Evolutionary conservation across 2,113 vertebrate genomes (phyloP).

Genomic region (Nettapus auritus): DNA sequence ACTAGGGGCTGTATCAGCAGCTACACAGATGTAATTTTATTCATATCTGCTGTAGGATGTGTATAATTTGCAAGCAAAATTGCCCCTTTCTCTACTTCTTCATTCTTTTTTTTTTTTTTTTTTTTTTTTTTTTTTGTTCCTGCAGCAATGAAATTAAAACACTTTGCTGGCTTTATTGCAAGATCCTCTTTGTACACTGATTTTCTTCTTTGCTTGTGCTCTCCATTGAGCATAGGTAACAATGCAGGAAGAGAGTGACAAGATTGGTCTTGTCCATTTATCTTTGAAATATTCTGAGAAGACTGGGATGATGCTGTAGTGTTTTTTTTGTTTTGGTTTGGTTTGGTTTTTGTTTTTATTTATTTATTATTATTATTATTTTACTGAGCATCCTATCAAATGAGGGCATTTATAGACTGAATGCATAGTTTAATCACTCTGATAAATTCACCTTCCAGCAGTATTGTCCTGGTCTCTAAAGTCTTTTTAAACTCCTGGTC

Average conservation of each 20-base stretch:
- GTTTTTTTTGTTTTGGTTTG: not conserved
- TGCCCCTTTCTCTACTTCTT: not conserved
- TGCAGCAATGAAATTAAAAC: slow-evolving; percentile 28
- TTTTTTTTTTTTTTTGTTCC: not conserved
- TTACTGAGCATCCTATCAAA: not conserved
- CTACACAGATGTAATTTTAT: slow-evolving; percentile 16
- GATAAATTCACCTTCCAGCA: not conserved
- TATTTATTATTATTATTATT: not conserved
- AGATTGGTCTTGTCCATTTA: not conserved
- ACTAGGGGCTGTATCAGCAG: not conserved
- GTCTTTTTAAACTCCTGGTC: not conserved
- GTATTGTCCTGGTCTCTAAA: not conserved
- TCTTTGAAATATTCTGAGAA: not conserved
- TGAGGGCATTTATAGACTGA: not conserved
- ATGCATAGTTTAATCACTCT: not conserved
- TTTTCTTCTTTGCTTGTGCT: not conserved
- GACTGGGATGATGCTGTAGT: not conserved
- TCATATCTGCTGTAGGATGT: slow-evolving; percentile 15
- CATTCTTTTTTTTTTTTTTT: not conserved
- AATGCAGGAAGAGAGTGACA: not conserved
- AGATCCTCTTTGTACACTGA: not conserved
- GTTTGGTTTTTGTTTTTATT: too few relatives aligned
- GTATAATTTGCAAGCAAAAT: slow-evolving; percentile 27
- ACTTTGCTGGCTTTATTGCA: not conserved
- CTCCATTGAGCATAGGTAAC: not conserved